Evolutionary conservation across 2,797 vertebrate species (phyloP).

Genomic region (Threskiornis aethiopicus): DNA sequence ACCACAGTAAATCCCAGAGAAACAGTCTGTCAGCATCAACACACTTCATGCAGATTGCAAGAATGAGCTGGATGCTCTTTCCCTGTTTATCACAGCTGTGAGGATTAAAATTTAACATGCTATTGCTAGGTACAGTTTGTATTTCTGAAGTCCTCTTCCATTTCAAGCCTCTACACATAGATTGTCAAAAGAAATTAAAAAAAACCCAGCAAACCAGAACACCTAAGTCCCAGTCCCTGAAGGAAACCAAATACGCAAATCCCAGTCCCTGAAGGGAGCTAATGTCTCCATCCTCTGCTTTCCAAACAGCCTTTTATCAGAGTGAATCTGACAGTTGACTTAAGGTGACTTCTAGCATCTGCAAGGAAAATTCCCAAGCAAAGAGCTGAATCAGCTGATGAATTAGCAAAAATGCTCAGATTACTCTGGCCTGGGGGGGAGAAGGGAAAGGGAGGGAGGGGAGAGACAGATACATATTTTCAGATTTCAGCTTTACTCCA

Average conservation of each 20-base stretch:
- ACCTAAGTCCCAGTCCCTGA: neutral
- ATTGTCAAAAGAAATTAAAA: neutral
- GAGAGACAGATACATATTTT: neutral
- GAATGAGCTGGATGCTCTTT: neutral
- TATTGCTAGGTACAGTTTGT: neutral
- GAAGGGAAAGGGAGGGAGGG: too few species aligned
- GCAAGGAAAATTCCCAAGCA: neutral
- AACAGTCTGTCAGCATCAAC: neutral
- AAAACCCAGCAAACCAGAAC: neutral
- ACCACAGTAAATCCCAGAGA: neutral
- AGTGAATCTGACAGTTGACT: neutral
- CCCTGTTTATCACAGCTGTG: neutral
- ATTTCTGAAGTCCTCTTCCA: neutral
- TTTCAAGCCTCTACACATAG: neutral
- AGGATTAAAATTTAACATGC: neutral
- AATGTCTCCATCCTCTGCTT: neutral
- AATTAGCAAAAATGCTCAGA: neutral
- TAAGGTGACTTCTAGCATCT: neutral
- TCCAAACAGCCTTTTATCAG: neutral
- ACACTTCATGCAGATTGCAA: neutral
- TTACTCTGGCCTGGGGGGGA: neutral
- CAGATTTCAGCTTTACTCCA: neutral
- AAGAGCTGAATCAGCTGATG: neutral
- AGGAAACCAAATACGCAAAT: neutral
- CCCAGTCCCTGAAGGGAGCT: neutral